These are phyloP conservation scores for Apamea monoglypha DNA, from an alignment of 2,888 invertebrate species.

Conservation along the genomic window DNA sequence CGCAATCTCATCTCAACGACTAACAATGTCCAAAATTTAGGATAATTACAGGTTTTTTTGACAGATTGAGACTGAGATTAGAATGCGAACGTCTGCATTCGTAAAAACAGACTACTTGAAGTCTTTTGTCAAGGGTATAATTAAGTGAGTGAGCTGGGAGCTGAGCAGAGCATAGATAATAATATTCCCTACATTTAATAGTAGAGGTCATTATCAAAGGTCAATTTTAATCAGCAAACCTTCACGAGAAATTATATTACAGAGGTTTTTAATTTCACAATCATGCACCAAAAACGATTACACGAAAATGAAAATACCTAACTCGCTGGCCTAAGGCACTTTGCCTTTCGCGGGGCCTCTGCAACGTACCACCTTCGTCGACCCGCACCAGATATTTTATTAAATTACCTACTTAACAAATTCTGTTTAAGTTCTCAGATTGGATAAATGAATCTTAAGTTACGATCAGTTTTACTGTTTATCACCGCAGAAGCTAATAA, in stretches of 20 bases:
- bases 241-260: slow-evolving; percentile 17
- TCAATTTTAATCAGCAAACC: slow-evolving; percentile 37
- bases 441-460: slow-evolving; percentile 82
- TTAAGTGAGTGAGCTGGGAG: background rate
- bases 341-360: slow-evolving; percentile 45
- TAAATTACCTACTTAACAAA: slow-evolving; percentile 80
- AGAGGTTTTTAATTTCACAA: slow-evolving; percentile 49
- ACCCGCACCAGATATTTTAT: slow-evolving; percentile 73
- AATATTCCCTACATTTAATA: background rate
- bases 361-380: slow-evolving; percentile 31
- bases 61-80: background rate
- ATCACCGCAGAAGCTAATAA: slow-evolving; percentile 80
- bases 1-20: background rate
- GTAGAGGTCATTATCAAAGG: slow-evolving; percentile 19
- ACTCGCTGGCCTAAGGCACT: slow-evolving; percentile 13
- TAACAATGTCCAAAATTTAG: background rate
- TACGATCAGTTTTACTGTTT: slow-evolving; percentile 82
- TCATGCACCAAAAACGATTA: slow-evolving; percentile 40
- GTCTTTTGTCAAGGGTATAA: background rate
- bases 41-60: background rate
- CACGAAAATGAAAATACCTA: slow-evolving; percentile 29
- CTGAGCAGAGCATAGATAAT: background rate
- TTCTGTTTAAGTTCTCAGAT: slow-evolving; percentile 78
- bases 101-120: background rate
- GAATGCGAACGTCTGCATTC: background rate